Evolutionary conservation across 1,140 invertebrate species (phyloP), one percentile per base, ranked within the genome.

Genomic region (Drosophila simulans): DNA sequence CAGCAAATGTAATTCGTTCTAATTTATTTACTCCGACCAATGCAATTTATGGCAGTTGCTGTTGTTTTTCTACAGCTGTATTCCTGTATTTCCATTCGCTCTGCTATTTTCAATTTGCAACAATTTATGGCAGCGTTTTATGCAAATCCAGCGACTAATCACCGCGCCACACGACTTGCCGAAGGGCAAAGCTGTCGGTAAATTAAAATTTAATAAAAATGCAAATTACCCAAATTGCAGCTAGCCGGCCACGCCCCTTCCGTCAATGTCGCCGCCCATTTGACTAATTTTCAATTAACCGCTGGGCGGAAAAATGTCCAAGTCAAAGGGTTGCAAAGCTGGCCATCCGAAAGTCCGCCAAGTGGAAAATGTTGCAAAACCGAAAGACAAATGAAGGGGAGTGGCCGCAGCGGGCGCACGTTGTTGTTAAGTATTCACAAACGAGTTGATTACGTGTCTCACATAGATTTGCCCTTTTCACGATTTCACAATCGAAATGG

Each of bases 371-470:
- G 75, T 88, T 79, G 65, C 79, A 57, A 64, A 83, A 83, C 70
- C 63, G 57, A 51, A 43, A 60, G 68, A 51, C 42, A 63, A 43
- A 20, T 43, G 64, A 31, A 5, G 22, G 25, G 17, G 25, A 0
- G 34, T 25, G 52, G 43, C 3, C 12, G 17, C 13, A 22, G 20
- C 27, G 12, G 40, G 42, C 7, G 42, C 7, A 10, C 17, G 48
- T 35, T 34, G 51, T 22, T 56, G 54, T 73, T 57, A 80, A 85
- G 62, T 85, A 86, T 84, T 68, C 80, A 80, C 77, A 90, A 89
- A 89, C 84, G 85, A 89, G 84, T 78, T 89, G 84, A 89, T 89
- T 89, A 89, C 84, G 77, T 89, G 84, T 89, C 77, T 89, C 77
- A 77, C 65, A 84, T 89, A 84, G 80, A 89, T 88, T 88, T 82